Conservation (phyloP, 2,113 vertebrate species). For the Sylvilagus bachmani region DNA sequence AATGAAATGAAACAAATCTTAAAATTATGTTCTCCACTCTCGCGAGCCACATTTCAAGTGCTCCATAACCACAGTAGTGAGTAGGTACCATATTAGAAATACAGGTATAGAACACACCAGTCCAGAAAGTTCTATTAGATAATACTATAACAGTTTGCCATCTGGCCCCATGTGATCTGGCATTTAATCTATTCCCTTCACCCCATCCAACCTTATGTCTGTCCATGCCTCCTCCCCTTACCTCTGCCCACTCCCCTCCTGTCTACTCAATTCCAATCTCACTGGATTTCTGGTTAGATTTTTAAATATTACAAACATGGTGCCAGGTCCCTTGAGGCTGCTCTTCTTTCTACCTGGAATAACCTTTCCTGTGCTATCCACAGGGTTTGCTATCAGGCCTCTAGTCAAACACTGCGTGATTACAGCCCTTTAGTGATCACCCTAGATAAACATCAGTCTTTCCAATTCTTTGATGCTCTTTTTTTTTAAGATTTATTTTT, state of each 20-base stretch:
- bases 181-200: background rate
- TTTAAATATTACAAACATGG: background rate
- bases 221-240: background rate
- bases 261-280: background rate
- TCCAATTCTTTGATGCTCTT: background rate
- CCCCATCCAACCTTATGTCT: background rate
- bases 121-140: background rate
- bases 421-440: background rate
- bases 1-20: slow-evolving; percentile 7
- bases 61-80: background rate
- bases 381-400: background rate
- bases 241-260: background rate
- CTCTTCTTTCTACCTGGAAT: background rate
- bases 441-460: background rate
- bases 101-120: background rate
- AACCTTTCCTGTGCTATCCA: background rate
- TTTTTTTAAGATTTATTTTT: too few relatives aligned
- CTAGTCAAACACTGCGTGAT: background rate
- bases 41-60: background rate
- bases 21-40: slow-evolving; percentile 13
- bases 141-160: background rate
- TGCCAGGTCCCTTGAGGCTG: background rate
- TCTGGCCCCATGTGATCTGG: background rate
- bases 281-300: background rate
- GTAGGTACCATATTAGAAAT: background rate